Base-by-base conservation (phyloP, 1,140 invertebrate genomes). In the Drosophila saltans region DNA sequence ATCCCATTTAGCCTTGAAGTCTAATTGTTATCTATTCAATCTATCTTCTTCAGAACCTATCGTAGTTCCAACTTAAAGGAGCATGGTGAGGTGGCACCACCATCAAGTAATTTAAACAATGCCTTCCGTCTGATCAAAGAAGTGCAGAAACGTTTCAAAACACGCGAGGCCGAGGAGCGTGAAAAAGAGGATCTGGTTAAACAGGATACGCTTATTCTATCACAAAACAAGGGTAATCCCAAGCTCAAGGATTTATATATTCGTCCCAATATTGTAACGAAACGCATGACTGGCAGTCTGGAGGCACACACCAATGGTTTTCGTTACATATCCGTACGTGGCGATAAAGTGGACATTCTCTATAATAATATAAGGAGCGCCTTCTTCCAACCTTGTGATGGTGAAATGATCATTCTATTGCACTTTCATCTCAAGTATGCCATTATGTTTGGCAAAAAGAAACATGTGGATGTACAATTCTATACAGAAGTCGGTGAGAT, bases 361-460 rank as follows among this genome's bases (percentile, higher is more conserved):
- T 99, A 99, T 91, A 99, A 99, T 93, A 99, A 99, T 92, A 99
- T 99, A 74, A 99, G 99, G 92, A 98, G 99, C 93, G 98, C 99
- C 5, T 99, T 99, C 93, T 99, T 99, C 93, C 99, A 99, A 94
- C 99, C 99, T 0, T 99, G 99, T 93, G 99, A 99, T 93, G 97
- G 98, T 68, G 99, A 99, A 94, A 99, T 99, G 98, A 99, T 99
- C 62, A 99, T 99, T 91, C 93, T 99, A 6, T 94, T 99, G 56
- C 99, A 99, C 94, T 99, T 99, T 92, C 98, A 99, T 94, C 94
- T 99, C 33, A 99, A 98, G 93, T 97, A 99, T 93, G 98, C 98
- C 33, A 99, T 99, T 72, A 97, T 99, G 97, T 99, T 99, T 94
- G 98, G 98, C 71, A 99, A 99, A 93, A 99, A 99, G 93, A 99